Evolutionary conservation across 23 tunicate genomes (phyloP).

Genomic region (Ascidia mentula): DNA sequence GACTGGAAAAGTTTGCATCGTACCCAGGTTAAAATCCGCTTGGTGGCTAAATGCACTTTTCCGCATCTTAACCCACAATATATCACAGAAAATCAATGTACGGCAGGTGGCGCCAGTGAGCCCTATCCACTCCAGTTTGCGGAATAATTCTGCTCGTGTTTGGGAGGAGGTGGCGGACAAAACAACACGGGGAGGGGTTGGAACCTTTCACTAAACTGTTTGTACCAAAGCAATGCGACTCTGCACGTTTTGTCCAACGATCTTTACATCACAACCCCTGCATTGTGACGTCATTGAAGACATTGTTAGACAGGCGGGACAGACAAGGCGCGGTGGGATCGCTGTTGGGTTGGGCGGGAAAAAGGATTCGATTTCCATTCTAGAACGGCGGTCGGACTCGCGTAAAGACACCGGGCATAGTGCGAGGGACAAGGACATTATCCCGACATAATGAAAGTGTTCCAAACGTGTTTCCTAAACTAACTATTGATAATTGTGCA

Average conservation of each 20-base stretch:
- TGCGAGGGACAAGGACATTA: background rate
- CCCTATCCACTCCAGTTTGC: too few relatives aligned
- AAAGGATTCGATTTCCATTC: background rate
- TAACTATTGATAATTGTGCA: too few relatives aligned
- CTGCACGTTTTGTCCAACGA: background rate
- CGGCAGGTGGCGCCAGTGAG: too few relatives aligned
- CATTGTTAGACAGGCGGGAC: background rate
- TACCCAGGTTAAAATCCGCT: too few relatives aligned
- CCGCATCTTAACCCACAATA: too few relatives aligned
- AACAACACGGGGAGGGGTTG: background rate
- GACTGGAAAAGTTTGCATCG: too few relatives aligned
- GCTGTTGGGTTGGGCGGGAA: slow-evolving; percentile 1
- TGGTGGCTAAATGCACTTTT: too few relatives aligned
- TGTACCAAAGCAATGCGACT: background rate
- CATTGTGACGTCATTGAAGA: background rate
- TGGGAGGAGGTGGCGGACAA: too few relatives aligned
- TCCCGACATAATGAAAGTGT: background rate
- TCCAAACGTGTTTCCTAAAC: background rate
- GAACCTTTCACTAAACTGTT: slow-evolving; percentile 15
- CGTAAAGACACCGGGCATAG: background rate
- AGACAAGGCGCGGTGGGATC: slow-evolving; percentile 1
- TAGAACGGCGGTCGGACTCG: background rate
- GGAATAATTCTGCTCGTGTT: too few relatives aligned
- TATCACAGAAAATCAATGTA: too few relatives aligned
- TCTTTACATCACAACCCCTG: slow-evolving; percentile 30